Base-by-base conservation (phyloP, 1,140 invertebrate species). In the Formica exsecta region DNA sequence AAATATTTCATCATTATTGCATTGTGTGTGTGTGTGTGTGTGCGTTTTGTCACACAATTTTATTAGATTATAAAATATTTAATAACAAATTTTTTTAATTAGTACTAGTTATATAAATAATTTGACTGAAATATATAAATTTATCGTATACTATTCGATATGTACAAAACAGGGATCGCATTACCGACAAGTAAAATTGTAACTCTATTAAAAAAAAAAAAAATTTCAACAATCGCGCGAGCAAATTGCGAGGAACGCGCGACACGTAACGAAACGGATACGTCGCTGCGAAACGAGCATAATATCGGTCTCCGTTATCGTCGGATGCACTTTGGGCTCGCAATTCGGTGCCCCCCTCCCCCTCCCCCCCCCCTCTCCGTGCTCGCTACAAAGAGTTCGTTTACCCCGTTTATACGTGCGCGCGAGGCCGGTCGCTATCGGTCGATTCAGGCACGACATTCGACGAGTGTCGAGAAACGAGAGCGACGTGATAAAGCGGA, bases 371-470 rank as follows among this genome's bases (percentile, higher is more conserved):
- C 86, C 89, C 81, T 73, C 88, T 51, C 81, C 83, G 75, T 87
- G 66, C 73, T 62, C 89, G 86, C 76, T 81, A 88, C 89, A 88
- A 90, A 90, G 89, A 90, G 89, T 91, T 91, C 90, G 88, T 91
- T 91, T 91, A 91, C 90, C 90, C 87, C 90, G 90, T 91, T 90
- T 89, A 89, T 88, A 87, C 88, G 88, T 81, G 89, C 71, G 89
- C 89, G 88, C 89, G 89, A 89, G 85, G 88, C 91, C 90, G 92
- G 89, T 91, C 89, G 92, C 93, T 94, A 94, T 94, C 93, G 93
- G 93, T 93, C 93, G 93, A 94, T 94, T 93, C 92, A 92, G 59
- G 89, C 92, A 90, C 92, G 92, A 90, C 90, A 91, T 89, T 90
- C 79, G 85, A 85, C 87, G 85, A 62, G 75, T 66, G 85, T 64